Base-by-base conservation (phyloP, 2,888 invertebrate species). In the Deroplatys truncata region DNA sequence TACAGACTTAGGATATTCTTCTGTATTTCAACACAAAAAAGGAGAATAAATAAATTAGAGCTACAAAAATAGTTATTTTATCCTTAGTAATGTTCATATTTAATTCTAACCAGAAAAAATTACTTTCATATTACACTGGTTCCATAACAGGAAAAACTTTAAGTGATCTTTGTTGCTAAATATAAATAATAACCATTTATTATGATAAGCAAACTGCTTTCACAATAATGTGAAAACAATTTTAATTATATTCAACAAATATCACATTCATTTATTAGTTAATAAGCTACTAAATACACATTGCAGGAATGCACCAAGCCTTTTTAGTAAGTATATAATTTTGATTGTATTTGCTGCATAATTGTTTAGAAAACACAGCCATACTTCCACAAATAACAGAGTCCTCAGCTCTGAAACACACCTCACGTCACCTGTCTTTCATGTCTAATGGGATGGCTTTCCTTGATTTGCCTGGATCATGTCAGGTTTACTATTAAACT, bases 401-500 rank as follows among this genome's bases (percentile, higher is more conserved):
- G 87, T 87, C 87, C 87, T 72, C 87, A 82, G 87, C 83, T 87
- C 82, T 28, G 31, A 83, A 15, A 87, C 87, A 87, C 56, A 72
- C 56, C 56, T 72, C 56, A 72, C 3, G 20, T 72, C 56, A 72
- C 56, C 56, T 35, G 10, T 43, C 82, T 87, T 49, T 35, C 49
- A 49, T 85, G 56, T n/a, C 85, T 85, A 49, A 49, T 83, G 25
- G 82, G 82, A 31, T 25, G 82, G 82, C 87, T 83, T 85, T n/a
- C 56, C 29, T 16, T 28, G 28, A 85, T 85, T 85, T 31, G 35
- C 43, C 82, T 87, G 87, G 87, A 87, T 87, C 87, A 87, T 87
- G 87, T 87, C 87, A 87, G 83, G 85, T 85, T 85, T 49, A 49
- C 49, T 56, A 85, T 28, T 85, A 87, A 82, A 87, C 28, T 87